These are phyloP conservation scores for Dascyllus trimaculatus DNA, from an alignment of 2,113 vertebrate genomes.

Conservation along the genomic window DNA sequence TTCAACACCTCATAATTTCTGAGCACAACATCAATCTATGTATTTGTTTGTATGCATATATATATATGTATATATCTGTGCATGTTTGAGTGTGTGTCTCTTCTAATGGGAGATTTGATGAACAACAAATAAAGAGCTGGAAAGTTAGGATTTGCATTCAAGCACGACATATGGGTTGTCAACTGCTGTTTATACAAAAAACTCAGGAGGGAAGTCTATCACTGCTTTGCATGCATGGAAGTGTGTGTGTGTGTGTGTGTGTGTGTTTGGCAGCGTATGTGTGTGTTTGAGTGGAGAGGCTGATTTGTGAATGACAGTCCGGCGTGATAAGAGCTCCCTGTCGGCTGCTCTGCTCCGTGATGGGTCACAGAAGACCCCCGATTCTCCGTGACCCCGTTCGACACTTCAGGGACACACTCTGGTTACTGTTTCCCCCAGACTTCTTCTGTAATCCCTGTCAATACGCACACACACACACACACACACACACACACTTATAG, in stretches of 20 bases:
- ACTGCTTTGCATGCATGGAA: conserved; percentile 15
- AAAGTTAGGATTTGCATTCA: conserved; percentile 51
- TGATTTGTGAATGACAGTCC: conserved; percentile 78
- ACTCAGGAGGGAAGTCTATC: conserved; percentile 43
- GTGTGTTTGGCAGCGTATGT: not conserved
- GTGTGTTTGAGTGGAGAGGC: conserved; percentile 29
- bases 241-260: conserved; percentile 15
- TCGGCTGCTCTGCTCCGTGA: conserved; percentile 68
- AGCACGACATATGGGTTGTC: conserved; percentile 38
- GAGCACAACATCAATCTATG: conserved; percentile 29
- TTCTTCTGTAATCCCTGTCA: conserved; percentile 54
- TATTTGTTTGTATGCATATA: conserved; percentile 39
- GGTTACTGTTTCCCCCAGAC: conserved; percentile 78
- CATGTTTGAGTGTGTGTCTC: not conserved
- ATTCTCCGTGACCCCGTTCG: conserved; percentile 70
- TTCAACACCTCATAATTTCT: conserved; percentile 27
- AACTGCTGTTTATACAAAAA: conserved; percentile 56
- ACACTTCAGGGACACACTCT: conserved; percentile 76
- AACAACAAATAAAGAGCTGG: conserved; percentile 51
- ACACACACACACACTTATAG: conserved; percentile 31
- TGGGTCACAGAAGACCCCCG: conserved; percentile 77
- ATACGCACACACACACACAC: conserved; percentile 10
- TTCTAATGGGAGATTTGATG: conserved; percentile 42
- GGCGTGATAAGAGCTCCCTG: conserved; percentile 72
- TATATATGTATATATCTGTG: conserved; percentile 13